Base-by-base conservation (phyloP, 2,888 invertebrate species). In the Melieria crassipennis region DNA sequence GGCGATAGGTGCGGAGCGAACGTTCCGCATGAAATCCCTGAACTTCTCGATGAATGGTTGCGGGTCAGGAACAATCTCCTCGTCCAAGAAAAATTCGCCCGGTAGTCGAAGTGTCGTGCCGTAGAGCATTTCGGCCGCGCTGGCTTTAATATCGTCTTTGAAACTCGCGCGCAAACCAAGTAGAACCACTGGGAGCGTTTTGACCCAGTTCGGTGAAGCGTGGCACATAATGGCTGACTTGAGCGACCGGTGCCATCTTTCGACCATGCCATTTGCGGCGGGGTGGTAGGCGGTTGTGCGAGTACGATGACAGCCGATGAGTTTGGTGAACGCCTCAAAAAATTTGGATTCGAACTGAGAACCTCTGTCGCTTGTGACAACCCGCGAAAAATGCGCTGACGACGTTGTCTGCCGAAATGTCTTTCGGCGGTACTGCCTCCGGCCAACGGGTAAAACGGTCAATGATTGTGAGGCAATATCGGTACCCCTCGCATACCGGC, bases 51-150 rank as follows among this genome's bases (percentile, higher is more conserved):
- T 52, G 50, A 75, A 71, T 10, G 13, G 55, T 52, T 69, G 57
- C 30, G 72, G 63, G 7, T 72, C 52, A 5, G 58, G 57, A 11
- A 42, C 13, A 7, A 66, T 63, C 56, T 76, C 68, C 45, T 74
- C 75, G 47, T 71, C 69, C 7, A 56, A 70, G 50, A 75, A 73
- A 48, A 71, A 75, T 56, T 72, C 73, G 1, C 75, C 74, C 1
- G 81, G 83, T 5, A 84, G 63, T 1, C 79, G 77, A 4, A 84
- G 73, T 3, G 75, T 63, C 52, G 76, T 75, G 0, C 84, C 82
- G 65, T 81, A 83, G 0, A 83, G 76, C 70, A 85, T 71, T 65
- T 83, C 79, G 1, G 82, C 80, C 16, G 81, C 65, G 5, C 79
- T 78, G 11, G 78, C 71, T 16, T 78, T 71, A 1, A 81, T 66